A percentile compares a stretch with the other conserved stretches of the same genome.
phyloP scores from a whole-genome alignment of 2,888 invertebrate genomes.

The Oeneis ivallda region DNA sequence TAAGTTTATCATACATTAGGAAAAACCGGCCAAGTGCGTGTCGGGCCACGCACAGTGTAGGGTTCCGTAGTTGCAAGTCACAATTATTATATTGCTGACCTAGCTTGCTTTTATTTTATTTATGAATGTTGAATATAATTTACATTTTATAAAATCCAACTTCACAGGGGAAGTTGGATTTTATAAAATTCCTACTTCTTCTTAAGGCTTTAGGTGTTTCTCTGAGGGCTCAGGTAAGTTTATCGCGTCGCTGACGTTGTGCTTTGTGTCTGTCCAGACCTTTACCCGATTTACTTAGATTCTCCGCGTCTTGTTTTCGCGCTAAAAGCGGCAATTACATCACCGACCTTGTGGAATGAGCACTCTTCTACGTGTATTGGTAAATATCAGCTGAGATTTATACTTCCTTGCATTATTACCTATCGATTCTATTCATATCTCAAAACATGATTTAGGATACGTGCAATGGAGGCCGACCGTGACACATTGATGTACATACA shows the following conservation, averaged over 20 bases:
- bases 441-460: not conserved
- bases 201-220: too few species aligned
- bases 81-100: too few species aligned
- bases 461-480: not conserved
- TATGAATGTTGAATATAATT: too few species aligned
- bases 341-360: constrained; percentile 70
- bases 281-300: constrained; percentile 39
- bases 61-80: too few species aligned
- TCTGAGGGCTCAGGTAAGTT: too few species aligned
- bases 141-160: too few species aligned
- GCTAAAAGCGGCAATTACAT: constrained; percentile 79
- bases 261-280: constrained; percentile 5
- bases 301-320: constrained; percentile 57
- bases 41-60: too few species aligned
- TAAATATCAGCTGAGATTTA: constrained; percentile 67
- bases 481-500: not conserved
- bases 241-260: not conserved
- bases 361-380: constrained; percentile 58
- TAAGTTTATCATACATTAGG: too few species aligned
- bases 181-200: too few species aligned
- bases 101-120: too few species aligned
- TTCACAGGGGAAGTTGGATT: too few species aligned
- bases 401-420: constrained; percentile 24
- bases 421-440: constrained; percentile 21
- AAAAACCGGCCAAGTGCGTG: too few species aligned